Evolutionary conservation across 2,113 vertebrate genomes (phyloP), one percentile per base, ranked within the genome.

Genomic region (Pelvicachromis taeniatus): DNA sequence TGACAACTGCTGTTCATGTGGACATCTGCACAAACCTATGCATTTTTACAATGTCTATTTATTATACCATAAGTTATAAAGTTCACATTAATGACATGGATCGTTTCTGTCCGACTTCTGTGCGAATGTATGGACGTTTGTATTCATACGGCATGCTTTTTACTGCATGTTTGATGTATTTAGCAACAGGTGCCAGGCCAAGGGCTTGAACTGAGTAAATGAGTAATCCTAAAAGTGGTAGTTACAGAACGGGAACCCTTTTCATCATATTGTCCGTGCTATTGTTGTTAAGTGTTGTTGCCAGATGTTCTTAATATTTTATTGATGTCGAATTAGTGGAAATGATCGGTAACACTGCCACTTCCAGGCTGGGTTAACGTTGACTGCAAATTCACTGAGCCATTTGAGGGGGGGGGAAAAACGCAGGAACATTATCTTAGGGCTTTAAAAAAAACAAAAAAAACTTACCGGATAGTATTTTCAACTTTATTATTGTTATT

Each of bases 1-100:
- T 85, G 82, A 82, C 33, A 84, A 87, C 86, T 87, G 80, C 88
- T 90, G 78, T 89, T 85, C 78, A 81, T 59, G 50, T 85, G 59
- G 80, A 87, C 61, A 50, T 92, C 86, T 90, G 81, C 88, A 91
- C 88, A 94, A 89, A 85, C 83, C 56, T 87, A 88, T 89, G 87
- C 92, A 93, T 87, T 86, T 88, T 82, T 80, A 85, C 87, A 80
- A 33, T 85, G 84, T 88, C 77, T 90, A 88, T 93, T 92, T 93
- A 92, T 91, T 87, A 81, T 50, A 9, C 91, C 26, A 77, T 87
- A 89, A 83, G 26, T 91, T 81, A 83, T 90, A 17, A 81, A 54
- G 59, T 87, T 88, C 77, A 88, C 23, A 52, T 63, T 77, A 14
- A 73, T 42, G 16, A 87, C 56, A 79, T 79, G 9, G 55, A 73